Base-by-base conservation (phyloP, 2,113 vertebrate genomes). In the Psittacara wagleri region DNA sequence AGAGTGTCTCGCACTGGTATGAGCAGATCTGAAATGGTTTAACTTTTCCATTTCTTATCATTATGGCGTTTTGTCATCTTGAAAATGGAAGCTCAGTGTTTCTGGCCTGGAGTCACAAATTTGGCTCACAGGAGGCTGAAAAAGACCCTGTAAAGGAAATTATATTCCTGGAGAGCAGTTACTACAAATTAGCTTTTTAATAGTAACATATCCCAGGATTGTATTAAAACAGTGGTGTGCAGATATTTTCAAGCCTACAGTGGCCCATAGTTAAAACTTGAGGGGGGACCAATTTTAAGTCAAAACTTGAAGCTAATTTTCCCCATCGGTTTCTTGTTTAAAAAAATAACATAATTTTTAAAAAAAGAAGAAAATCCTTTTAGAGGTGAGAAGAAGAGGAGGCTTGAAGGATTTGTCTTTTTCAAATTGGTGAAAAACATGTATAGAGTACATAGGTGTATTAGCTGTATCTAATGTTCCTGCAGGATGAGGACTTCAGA, bases 361-460 rank as follows among this genome's bases (percentile, higher is more conserved):
- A 28, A 35, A 46, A 81, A 41, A 3, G 15, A 59, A 66, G 6
- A 59, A 59, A 28, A 35, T 64, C 13, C 3, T 48, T 52, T 62
- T 41, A 3, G 7, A 9, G 2, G 3, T 27, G 4, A 3, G 3
- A 69, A 7, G 14, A 73, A 52, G 19, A 41, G 10, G 5, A 1
- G 1, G 1, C 46, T 86, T 77, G n/a, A 88, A 83, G 31, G 41
- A 49, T 86, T 77, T 77, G 20, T 14, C 20, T 73, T 7, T 68
- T 88, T 66, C 22, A 54, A 7, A 33, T 27, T 55, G 44, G 9
- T 94, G 41, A 44, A 77, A 94, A 92, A 11, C 37, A 13, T 69
- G 23, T n/a, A 1, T 9, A 35, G 31, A 59, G 31, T 59, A 25
- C 4, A 14, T 66, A 27, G 3, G 20, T 57, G 5, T 52, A 79